Evolutionary conservation across 1,140 invertebrate genomes (phyloP), one percentile per base, ranked within the genome.

Genomic region (Saxidomus purpurata): DNA sequence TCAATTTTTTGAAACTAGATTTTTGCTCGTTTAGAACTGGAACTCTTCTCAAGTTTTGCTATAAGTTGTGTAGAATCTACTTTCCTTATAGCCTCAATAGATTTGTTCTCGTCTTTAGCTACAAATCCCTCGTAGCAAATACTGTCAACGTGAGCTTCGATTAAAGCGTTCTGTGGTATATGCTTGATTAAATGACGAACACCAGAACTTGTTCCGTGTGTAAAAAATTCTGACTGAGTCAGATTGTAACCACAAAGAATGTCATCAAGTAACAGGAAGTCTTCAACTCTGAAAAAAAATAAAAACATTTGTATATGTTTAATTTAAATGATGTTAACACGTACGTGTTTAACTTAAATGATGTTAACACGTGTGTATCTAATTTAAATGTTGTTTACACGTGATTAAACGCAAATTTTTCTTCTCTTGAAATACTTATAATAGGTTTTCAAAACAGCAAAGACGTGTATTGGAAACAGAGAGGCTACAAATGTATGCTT

Each of bases 131-230:
- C 81, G 22, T 15, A 31, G 40, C 28, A 83, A 28, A 83, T 69
- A 28, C 81, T 83, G 59, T 83, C 81, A 28, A 22, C 25, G 31
- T 83, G 81, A 47, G 55, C 52, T 19, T 83, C 81, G 15, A 83
- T 22, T 38, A 83, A 22, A 15, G 81, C 49, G 9, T 47, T 49
- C n/a, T 38, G 3, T 34, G 81, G 81, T 11, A 83, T 1, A 1
- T 83, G 59, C 28, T 83, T 83, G 38, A 83, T 83, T 38, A 69
- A 38, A 69, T 83, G 81, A 38, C 59, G 61, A 83, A 79, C 47
- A 38, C 67, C 67, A 38, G 43, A 19, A 59, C 47, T 49, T 55
- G 47, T 55, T 67, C 38, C 81, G 17, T 67, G 81, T 13, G 63
- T 25, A 22, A 52, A 25, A 22, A 67, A 61, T 47, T 83, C 81